Evolutionary conservation across 2,888 invertebrate species (phyloP), one percentile per base, ranked within the genome.

Genomic region (Coelopa pilipes): DNA sequence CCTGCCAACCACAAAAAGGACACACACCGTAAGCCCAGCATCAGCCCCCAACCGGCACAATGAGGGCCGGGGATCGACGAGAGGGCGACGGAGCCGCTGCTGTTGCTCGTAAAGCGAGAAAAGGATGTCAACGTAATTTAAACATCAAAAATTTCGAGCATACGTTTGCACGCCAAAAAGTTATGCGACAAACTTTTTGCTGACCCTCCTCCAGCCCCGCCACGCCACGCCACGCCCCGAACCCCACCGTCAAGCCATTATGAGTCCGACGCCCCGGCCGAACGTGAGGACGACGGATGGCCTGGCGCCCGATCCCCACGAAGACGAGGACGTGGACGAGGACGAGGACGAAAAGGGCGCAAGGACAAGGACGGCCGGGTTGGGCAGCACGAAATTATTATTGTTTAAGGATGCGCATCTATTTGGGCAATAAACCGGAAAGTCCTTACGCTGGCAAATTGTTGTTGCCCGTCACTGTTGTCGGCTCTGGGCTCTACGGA

Each of bases 121-220:
- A 78, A 76, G 76, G 75, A 79, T 82, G 80, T 80, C 80, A 80
- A 78, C 80, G 80, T 82, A 80, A 82, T 82, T 81, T 81, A 82
- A 81, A 80, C 79, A 79, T 79, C 79, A 82, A 78, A 77, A 78
- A 78, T 75, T 76, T 79, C 79, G 68, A 76, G 70, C 76, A 77
- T 79, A 78, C 77, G 79, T 79, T 76, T 65, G 74, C 77, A 76
- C 72, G 72, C 73, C 76, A 67, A 53, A 65, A 74, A 34, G 50
- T 71, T 60, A 57, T 74, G 72, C 67, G 34, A 34, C 34, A 34
- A 34, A 34, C 34, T 34, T 34, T 34, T 34, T 34, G 34, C 53
- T 60, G 67, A 49, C 21, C 59, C 46, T 49, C 12, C 19, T 45
- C 65, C 68, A 75, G 75, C 71, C 73, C 24, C 50, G 67, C 72